Base-by-base conservation (phyloP, 2,113 vertebrate species). In the Orthochromis indermauri region DNA sequence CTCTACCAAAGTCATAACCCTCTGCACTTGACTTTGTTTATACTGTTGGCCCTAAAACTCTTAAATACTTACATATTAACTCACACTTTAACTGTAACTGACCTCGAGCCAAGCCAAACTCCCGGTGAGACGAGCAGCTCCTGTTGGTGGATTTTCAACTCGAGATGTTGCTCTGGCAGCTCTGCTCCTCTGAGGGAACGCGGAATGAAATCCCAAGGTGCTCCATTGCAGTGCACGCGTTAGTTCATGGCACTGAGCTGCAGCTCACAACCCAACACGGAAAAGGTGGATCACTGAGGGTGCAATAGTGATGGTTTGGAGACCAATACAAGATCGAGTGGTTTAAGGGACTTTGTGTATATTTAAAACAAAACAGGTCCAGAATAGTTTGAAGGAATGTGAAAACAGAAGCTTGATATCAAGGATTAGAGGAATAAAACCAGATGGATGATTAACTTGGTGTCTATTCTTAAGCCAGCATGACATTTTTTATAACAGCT, bases 11-110 rank as follows among this genome's bases (percentile, higher is more conserved):
- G 28, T 10, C 54, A 49, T 5, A 68, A 80, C 66, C 45, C 19
- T 85, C 45, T 6, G 33, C 14, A 24, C 76, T 79, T 51, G 37
- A 61, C 80, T 84, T 88, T 93, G 78, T 89, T 86, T 82, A 47
- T 10, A 7, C 42, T 71, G 7, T n/a, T n/a, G 10, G 80, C 47
- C 6, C 51, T 68, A 61, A 85, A 84, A 59, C 26, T 85, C 66
- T 88, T 49, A 79, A 87, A 89, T 80, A 90, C 87, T 91, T 53
- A 93, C 91, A 68, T 66, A 94, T 93, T 91, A 94, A 93, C 85
- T 51, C 31, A 37, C n/a, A 84, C 21, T 14, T 80, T 57, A 92
- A 86, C 79, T 4, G 35, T 11, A 17, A 68, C 6, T 17, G 66
- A 89, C 51, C 37, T n/a, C 1, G 1, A 35, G 68, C 19, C 42